phyloP scores from a whole-genome alignment of 2,888 invertebrate species.

The Melangyna quadrimaculata region DNA sequence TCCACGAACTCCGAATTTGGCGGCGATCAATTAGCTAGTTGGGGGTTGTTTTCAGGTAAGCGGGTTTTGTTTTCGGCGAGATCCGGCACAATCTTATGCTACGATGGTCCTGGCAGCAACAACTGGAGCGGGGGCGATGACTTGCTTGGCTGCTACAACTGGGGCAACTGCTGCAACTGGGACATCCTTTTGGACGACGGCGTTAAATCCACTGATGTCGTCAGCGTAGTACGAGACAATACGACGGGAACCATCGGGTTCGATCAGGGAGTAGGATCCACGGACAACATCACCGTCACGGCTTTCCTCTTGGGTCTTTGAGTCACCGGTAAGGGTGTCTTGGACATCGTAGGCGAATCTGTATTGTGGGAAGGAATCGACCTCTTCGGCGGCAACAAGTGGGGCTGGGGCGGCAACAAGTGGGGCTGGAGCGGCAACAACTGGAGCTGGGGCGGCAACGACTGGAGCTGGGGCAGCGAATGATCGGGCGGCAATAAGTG shows the following conservation, averaged over 20 bases:
- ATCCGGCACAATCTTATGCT: constrained; percentile 38
- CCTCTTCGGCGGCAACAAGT: constrained; percentile 78
- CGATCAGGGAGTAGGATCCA: constrained; percentile 82
- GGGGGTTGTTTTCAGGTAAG: constrained; percentile 34
- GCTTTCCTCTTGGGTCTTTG: constrained; percentile 81
- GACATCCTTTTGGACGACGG: constrained; percentile 81
- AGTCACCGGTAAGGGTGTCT: constrained; percentile 82
- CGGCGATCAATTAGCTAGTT: constrained; percentile 67
- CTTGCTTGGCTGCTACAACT: constrained; percentile 76
- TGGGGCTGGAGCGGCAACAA: constrained; percentile 68
- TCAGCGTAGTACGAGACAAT: constrained; percentile 82
- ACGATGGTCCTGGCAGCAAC: constrained; percentile 68
- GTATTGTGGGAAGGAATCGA: constrained; percentile 81
- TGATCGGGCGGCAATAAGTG: constrained; percentile 72
- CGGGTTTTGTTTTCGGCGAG: constrained; percentile 40
- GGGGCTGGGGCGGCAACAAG: constrained; percentile 74
- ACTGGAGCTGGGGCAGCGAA: constrained; percentile 74
- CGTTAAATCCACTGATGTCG: constrained; percentile 82
- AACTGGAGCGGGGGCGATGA: constrained; percentile 75
- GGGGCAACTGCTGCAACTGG: constrained; percentile 81
- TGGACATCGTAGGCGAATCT: constrained; percentile 82
- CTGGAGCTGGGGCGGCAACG: constrained; percentile 71
- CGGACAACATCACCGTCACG: constrained; percentile 82
- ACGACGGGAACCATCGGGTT: constrained; percentile 82
- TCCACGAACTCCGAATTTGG: constrained; percentile 72